Base-by-base conservation (phyloP, 2,888 invertebrate genomes). In the Parthenolecanium corni region DNA sequence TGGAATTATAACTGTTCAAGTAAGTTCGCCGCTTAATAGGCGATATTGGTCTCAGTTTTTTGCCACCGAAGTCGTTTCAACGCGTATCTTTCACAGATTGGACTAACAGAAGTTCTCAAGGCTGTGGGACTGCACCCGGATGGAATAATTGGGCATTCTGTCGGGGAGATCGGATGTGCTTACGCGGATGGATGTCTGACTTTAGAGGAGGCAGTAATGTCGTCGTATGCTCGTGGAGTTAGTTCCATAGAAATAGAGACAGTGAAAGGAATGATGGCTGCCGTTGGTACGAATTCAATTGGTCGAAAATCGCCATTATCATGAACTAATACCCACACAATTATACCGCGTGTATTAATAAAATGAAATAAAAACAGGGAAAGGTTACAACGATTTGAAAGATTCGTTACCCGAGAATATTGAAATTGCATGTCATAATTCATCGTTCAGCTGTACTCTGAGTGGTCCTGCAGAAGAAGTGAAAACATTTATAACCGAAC, bases 371-470 rank as follows among this genome's bases (percentile, higher is more conserved):
- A 47, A 47, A 65, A 66, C 18, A 68, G 70, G 70, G 20, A 51
- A 68, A 36, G 69, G 70, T 3, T 69, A 70, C 46, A 64, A 67
- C 9, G 54, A 68, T 18, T 68, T 71, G 1, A 71, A 70, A 62
- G 57, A 68, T n/a, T 53, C 65, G 18, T 49, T 76, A 64, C 56
- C 67, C n/a, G 49, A 76, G 64, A 84, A 85, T 1, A 81, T 88
- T 18, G 82, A 82, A 68, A 80, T 86, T 0, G 86, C 89, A 11
- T 90, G 89, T 70, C 89, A 87, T 74, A 90, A 90, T 71, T 81
- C 86, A 1, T 77, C 80, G 2, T 83, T 83, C 65, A 86, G 85
- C 42, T 83, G 86, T 54, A 89, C 89, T 0, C 79, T 90, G 62
- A 89, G 89, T 1, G 89, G 89, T 1, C 86, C 86, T 0, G 78